Conservation (phyloP, 2,113 vertebrate genomes). For the Dicentrarchus labrax region DNA sequence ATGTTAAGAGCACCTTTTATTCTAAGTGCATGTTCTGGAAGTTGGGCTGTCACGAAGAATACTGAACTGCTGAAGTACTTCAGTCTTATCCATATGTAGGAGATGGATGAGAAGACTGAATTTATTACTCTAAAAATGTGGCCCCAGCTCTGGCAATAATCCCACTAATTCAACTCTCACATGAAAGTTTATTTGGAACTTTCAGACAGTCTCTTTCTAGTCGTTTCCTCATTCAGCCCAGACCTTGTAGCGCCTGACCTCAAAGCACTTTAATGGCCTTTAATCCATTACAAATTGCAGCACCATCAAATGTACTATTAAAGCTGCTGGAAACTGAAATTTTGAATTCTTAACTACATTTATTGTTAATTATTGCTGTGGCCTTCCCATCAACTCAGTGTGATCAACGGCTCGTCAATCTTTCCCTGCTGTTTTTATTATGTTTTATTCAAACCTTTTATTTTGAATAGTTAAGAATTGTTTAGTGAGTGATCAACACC, state of each 20-base stretch:
- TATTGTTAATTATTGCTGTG: neutral
- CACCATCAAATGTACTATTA: neutral
- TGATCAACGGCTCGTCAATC: neutral
- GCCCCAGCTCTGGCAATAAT: constrained; percentile 23
- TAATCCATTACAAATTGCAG: constrained; percentile 7
- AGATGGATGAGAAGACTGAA: constrained; percentile 21
- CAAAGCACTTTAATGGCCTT: neutral
- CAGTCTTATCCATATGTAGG: constrained; percentile 32
- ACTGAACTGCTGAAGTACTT: constrained; percentile 34
- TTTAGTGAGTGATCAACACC: neutral
- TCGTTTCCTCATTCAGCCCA: constrained; percentile 4
- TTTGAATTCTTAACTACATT: neutral
- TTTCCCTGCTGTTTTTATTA: neutral
- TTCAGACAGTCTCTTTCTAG: neutral
- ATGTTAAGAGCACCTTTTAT: constrained; percentile 70
- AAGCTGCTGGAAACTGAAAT: constrained; percentile 10
- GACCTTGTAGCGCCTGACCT: constrained; percentile 27
- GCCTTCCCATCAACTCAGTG: neutral
- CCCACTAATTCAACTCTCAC: constrained; percentile 25
- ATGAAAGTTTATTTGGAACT: constrained; percentile 27
- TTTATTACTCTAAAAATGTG: constrained; percentile 16
- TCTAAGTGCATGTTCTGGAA: constrained; percentile 59
- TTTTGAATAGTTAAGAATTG: neutral
- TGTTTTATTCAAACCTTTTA: neutral
- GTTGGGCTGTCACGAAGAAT: constrained; percentile 36